Conservation (phyloP, 2,797 vertebrate genomes). For the Chlorospingus semifuscus region DNA sequence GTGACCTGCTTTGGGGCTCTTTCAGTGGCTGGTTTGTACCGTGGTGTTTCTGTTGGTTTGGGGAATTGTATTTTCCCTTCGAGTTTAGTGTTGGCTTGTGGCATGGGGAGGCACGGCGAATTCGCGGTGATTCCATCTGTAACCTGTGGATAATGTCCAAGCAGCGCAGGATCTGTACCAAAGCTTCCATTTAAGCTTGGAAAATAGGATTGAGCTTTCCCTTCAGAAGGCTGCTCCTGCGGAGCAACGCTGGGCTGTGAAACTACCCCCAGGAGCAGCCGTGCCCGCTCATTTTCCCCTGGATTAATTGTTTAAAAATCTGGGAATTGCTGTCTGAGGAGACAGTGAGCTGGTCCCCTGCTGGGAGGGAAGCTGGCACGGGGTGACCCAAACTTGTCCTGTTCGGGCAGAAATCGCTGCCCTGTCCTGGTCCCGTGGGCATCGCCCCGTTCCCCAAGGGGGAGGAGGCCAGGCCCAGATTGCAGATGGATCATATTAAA, state of each 20-base stretch:
- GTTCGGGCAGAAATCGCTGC: background rate
- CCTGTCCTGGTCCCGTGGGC: background rate
- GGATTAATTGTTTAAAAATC: background rate
- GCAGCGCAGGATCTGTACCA: background rate
- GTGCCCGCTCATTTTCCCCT: background rate
- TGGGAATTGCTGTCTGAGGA: background rate
- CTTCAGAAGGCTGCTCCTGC: background rate
- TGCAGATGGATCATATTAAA: constrained; percentile 61
- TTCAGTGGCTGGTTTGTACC: background rate
- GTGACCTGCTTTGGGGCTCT: constrained; percentile 17
- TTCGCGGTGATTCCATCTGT: background rate
- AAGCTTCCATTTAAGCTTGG: background rate
- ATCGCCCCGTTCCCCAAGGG: background rate
- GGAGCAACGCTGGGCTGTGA: background rate
- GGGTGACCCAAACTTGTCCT: background rate
- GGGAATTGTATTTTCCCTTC: background rate
- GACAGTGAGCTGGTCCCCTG: background rate
- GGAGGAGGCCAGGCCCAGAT: background rate
- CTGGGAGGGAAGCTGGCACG: background rate
- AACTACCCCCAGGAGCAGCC: background rate
- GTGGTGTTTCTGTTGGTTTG: background rate
- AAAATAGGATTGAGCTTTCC: background rate
- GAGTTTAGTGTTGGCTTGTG: background rate
- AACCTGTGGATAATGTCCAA: background rate
- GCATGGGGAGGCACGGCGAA: background rate